Conservation (phyloP, 2,113 vertebrate species). For the Parotia lawesii region DNA sequence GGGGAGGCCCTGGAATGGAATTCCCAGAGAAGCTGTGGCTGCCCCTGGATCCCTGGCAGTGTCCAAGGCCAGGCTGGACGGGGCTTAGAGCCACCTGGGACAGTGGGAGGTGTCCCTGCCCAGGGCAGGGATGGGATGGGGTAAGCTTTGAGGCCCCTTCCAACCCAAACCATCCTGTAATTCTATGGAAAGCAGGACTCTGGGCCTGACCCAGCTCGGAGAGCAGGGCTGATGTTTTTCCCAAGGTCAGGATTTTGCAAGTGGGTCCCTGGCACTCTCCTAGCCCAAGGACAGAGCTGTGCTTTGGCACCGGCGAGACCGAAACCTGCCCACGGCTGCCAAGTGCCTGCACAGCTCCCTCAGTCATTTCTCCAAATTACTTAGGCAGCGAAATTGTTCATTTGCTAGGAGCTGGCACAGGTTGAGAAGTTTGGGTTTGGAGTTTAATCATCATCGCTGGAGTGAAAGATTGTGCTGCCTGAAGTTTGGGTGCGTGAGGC, state of each 20-base stretch:
- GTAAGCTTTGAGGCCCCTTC: accelerated
- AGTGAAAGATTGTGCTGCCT: background rate
- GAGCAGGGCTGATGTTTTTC: background rate
- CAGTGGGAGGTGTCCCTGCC: background rate
- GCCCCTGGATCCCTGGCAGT: background rate
- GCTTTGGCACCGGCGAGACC: background rate
- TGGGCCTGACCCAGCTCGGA: background rate
- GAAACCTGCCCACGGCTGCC: background rate
- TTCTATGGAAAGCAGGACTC: background rate
- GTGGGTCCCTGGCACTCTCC: background rate
- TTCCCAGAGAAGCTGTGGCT: background rate
- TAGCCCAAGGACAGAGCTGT: background rate
- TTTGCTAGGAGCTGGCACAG: background rate
- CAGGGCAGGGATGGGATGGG: accelerated
- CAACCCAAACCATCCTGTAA: too few relatives aligned
- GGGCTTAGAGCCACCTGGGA: background rate
- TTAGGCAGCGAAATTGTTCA: background rate
- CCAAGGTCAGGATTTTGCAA: background rate
- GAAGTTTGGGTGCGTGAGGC: background rate
- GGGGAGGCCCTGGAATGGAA: background rate
- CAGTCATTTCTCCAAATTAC: background rate
- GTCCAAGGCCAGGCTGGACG: background rate
- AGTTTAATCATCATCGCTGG: background rate
- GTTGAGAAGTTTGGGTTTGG: background rate
- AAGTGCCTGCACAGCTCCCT: background rate